These are phyloP conservation scores for Drosophila pachea DNA, from an alignment of 1,140 invertebrate genomes.

Conservation along the genomic window DNA sequence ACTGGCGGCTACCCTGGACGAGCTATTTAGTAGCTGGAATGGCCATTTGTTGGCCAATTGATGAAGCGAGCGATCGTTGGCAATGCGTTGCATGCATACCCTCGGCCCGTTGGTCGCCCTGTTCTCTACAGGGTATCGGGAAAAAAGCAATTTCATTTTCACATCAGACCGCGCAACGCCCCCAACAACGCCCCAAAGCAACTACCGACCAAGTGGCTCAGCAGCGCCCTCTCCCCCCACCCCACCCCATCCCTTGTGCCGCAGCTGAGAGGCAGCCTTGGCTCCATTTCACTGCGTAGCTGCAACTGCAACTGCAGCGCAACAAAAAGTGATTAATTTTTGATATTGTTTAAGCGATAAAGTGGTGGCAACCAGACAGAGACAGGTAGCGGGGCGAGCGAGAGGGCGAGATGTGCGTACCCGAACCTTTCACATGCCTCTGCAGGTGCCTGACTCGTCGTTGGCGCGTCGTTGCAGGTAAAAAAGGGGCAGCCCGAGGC, in stretches of 20 bases:
- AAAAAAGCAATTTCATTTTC: constrained; percentile 76
- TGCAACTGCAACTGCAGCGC: constrained; percentile 60
- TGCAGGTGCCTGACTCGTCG: constrained; percentile 55
- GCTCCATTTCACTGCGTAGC: constrained; percentile 35
- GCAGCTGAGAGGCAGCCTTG: constrained; percentile 26
- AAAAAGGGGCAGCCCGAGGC: neutral
- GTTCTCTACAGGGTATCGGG: constrained; percentile 8
- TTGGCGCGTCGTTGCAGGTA: neutral
- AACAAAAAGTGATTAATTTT: constrained; percentile 75
- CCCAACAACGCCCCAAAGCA: constrained; percentile 68
- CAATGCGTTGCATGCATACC: too few relatives aligned
- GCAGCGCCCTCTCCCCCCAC: constrained; percentile 1
- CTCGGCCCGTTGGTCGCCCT: neutral
- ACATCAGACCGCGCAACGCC: constrained; percentile 75
- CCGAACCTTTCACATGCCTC: constrained; percentile 13
- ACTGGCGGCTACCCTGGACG: too few relatives aligned
- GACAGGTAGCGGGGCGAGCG: neutral
- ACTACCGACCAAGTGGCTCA: constrained; percentile 57
- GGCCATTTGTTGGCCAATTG: too few relatives aligned
- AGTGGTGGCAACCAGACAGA: neutral
- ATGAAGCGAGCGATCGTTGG: too few relatives aligned
- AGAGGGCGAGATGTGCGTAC: constrained; percentile 2
- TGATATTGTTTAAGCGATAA: constrained; percentile 69
- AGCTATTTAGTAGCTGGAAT: too few relatives aligned
- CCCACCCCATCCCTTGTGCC: neutral